Conservation (phyloP, 2,888 invertebrate genomes). For the Amphimallon solstitiale region DNA sequence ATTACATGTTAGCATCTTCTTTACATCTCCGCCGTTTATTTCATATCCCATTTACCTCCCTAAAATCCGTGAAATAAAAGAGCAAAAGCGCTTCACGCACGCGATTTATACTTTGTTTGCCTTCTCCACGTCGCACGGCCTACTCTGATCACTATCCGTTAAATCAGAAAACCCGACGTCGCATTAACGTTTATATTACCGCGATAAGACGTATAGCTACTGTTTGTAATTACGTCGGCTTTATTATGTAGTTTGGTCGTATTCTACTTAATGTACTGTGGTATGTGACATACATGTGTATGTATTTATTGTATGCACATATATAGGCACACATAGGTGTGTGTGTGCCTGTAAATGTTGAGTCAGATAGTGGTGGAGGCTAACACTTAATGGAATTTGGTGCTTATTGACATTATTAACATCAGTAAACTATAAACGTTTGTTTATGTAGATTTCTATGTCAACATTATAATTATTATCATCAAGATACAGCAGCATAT, state of each 20-base stretch:
- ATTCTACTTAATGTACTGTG: neutral
- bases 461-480: slow-evolving; percentile 19
- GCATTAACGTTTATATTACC: slow-evolving; percentile 33
- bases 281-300: slow-evolving; percentile 1
- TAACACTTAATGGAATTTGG: slow-evolving; percentile 16
- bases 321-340: neutral
- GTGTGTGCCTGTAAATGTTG: neutral
- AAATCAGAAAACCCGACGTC: slow-evolving; percentile 37
- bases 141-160: slow-evolving; percentile 36
- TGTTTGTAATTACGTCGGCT: slow-evolving; percentile 33
- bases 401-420: slow-evolving; percentile 28
- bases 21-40: slow-evolving; percentile 51
- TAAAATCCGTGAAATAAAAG: slow-evolving; percentile 56
- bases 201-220: slow-evolving; percentile 33
- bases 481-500: slow-evolving; percentile 9
- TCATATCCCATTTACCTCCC: slow-evolving; percentile 56
- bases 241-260: slow-evolving; percentile 14
- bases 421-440: slow-evolving; percentile 30
- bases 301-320: neutral
- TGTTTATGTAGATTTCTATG: slow-evolving; percentile 28
- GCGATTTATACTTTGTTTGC: slow-evolving; percentile 45
- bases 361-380: neutral
- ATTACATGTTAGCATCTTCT: slow-evolving; percentile 51
- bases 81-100: slow-evolving; percentile 44
- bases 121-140: slow-evolving; percentile 20